Evolutionary conservation across 2,113 vertebrate genomes (phyloP), one percentile per base, ranked within the genome.

Genomic region (Gymnocephalus cernua): DNA sequence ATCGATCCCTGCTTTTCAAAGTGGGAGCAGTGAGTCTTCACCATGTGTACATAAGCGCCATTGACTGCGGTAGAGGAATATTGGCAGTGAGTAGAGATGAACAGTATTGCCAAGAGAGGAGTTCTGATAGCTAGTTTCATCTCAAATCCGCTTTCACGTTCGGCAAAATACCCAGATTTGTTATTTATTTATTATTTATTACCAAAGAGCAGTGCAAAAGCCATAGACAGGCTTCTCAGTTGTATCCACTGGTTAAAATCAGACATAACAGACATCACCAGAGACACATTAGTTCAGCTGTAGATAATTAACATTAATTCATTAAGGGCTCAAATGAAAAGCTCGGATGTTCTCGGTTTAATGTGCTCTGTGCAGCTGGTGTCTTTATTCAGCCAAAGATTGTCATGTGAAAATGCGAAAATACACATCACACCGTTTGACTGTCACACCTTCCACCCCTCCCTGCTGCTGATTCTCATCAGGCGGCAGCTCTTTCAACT

Each of bases 381-480:
- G 63, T 76, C 32, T 79, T 16, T 35, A 16, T 66, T 53, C 18
- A 38, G 25, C 23, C 45, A 58, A 77, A 54, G 54, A 72, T 50
- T 0, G 19, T 32, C 14, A 10, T 41, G 38, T 0, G 5, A 75
- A 41, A 41, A 41, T 41, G 21, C 57, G 35, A 77, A 63, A 76
- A 56, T 21, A 56, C 3, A 6, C 29, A 56, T 56, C 27, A 29
- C 44, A 38, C 50, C 59, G 3, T 54, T 51, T 59, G n/a, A 48
- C 13, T 0, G 35, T 54, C 71, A 80, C 85, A 80, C 84, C 87
- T 90, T 80, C 77, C 78, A 68, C 77, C 79, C 77, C 48, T 65
- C 47, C 58, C 7, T n/a, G 12, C 78, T 76, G 78, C 69, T 54
- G 61, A 87, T 84, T 86, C 85, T 91, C 83, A 85, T 93, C 82